A percentile compares a stretch with the other conserved stretches of the same genome.
phyloP scores from a whole-genome alignment of 1,140 invertebrate species.

The Zaprionus nigranus region DNA sequence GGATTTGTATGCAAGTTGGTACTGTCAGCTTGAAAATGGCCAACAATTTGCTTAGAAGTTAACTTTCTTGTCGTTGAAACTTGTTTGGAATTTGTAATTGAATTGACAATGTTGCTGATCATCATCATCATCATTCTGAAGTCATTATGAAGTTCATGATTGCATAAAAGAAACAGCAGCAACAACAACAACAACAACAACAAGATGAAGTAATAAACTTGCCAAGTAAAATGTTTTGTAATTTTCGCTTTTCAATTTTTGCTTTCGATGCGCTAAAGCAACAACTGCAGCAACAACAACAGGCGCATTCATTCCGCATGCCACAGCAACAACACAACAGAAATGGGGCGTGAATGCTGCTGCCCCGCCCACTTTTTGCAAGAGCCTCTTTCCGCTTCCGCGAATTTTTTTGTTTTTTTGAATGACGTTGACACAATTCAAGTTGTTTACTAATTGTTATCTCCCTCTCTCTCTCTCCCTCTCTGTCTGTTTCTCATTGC shows the following conservation, averaged over 20 bases:
- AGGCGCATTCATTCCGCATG: slow-evolving; percentile 22
- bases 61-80: slow-evolving; percentile 31
- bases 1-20: slow-evolving; percentile 42
- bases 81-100: slow-evolving; percentile 55
- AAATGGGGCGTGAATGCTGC: slow-evolving; percentile 56
- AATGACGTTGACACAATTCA: slow-evolving; percentile 29
- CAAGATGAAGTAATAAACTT: slow-evolving; percentile 21
- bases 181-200: too few species aligned
- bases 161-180: slow-evolving; percentile 47
- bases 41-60: slow-evolving; percentile 45
- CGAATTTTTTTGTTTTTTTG: slow-evolving; percentile 8
- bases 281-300: slow-evolving; percentile 7
- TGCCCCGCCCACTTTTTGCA: slow-evolving; percentile 32
- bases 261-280: slow-evolving; percentile 38
- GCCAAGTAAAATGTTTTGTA: slow-evolving; percentile 45
- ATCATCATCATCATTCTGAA: background rate
- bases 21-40: slow-evolving; percentile 20
- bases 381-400: slow-evolving; percentile 58
- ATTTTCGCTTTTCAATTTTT: slow-evolving; percentile 52
- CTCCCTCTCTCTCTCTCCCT: slow-evolving; percentile 24
- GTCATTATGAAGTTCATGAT: slow-evolving; percentile 31
- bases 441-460: slow-evolving; percentile 52
- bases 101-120: slow-evolving; percentile 36
- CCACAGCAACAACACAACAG: slow-evolving; percentile 20
- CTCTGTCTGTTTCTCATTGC: slow-evolving; percentile 85